phyloP scores from a whole-genome alignment of 2,888 invertebrate species.

The Rotaria socialis region DNA sequence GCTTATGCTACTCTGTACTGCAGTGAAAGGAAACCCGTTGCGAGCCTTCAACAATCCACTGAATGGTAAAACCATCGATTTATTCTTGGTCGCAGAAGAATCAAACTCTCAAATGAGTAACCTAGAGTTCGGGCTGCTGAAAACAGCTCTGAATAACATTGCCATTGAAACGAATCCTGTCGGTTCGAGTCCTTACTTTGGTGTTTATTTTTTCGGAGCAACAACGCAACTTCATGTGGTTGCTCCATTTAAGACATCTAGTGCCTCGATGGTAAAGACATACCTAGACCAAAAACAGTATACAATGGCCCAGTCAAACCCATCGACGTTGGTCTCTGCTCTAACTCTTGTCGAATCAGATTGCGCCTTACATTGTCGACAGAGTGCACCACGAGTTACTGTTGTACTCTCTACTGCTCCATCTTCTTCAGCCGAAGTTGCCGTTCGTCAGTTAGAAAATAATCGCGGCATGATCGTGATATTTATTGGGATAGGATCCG shows the following conservation, averaged over 20 bases:
- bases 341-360: background rate
- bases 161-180: background rate
- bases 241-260: background rate
- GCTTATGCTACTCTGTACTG: background rate
- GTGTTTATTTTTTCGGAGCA: background rate
- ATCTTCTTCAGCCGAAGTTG: background rate
- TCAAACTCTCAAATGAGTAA: background rate
- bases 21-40: background rate
- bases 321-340: background rate
- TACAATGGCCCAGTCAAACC: background rate
- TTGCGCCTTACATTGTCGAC: background rate
- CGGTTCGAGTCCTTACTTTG: background rate
- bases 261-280: background rate
- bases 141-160: background rate
- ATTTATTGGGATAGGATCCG: background rate
- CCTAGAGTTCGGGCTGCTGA: background rate
- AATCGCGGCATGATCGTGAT: background rate
- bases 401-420: background rate
- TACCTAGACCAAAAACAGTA: background rate
- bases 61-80: background rate
- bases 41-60: background rate
- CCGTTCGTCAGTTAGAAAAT: background rate
- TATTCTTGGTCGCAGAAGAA: background rate
- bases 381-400: background rate
- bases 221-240: background rate